Evolutionary conservation across 2,888 invertebrate genomes (phyloP), one percentile per base, ranked within the genome.

Genomic region (Ichneumon xanthorius): DNA sequence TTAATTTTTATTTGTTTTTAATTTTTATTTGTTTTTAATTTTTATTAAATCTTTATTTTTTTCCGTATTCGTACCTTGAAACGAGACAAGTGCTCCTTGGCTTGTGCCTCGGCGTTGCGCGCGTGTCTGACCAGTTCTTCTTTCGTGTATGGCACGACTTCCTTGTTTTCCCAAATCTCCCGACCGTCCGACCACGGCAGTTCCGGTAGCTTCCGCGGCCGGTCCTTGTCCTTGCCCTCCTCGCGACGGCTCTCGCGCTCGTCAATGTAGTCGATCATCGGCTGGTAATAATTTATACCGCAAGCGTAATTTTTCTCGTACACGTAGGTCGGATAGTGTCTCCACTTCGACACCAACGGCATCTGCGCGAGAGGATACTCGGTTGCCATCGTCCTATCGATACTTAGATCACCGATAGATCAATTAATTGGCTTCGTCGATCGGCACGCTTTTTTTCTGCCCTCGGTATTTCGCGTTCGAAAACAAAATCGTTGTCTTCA

Each of bases 221-320:
- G 93, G 67, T 89, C 88, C 86, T 90, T 91, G 33, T 61, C 77
- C 16, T 37, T 50, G 55, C 71, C 71, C 67, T 65, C 55, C 26
- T 58, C 65, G 61, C 88, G 90, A 70, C 92, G 93, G 80, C 90
- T 95, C 88, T 96, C 95, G 94, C 96, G 97, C 65, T 95, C 96
- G 92, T 96, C 96, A 89, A 98, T 96, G 92, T 97, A 97, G 94
- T 98, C 97, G 91, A 98, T 96, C 97, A 98, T 97, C 71, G 97
- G 97, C 93, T 97, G 97, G 94, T 98, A 98, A 94, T 96, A 97
- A 94, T 97, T 97, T 91, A 97, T 97, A 75, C 97, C 97, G 93
- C 96, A 97, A 88, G 97, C 97, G 94, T 97, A 98, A 94, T 98
- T 98, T 94, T 96, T 96, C 92, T 97, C 96, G 94, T 97, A 98